phyloP scores from a whole-genome alignment of 2,113 vertebrate genomes.

The Myrmecophaga tridactyla region DNA sequence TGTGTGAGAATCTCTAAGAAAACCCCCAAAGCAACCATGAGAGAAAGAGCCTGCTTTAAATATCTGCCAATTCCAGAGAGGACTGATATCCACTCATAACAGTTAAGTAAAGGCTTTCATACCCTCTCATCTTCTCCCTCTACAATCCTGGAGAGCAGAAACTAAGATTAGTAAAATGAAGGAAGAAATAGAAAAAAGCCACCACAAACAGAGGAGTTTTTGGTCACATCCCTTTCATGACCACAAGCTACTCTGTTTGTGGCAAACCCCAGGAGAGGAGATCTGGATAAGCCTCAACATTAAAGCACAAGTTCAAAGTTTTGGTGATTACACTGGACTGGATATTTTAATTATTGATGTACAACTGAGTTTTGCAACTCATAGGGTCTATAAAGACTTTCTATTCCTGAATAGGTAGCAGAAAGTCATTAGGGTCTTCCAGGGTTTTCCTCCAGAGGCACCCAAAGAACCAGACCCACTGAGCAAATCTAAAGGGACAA shows the following conservation, averaged over 20 bases:
- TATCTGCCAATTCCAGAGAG: not conserved
- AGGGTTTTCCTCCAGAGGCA: not conserved
- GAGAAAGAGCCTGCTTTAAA: not conserved
- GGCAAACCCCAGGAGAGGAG: not conserved
- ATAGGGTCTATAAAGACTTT: not conserved
- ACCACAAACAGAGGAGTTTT: too few species aligned
- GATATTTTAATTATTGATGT: not conserved
- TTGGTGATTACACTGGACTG: too few species aligned
- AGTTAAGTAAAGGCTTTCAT: not conserved
- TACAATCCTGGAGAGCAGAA: not conserved
- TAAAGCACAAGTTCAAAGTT: not conserved
- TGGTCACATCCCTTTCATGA: not conserved
- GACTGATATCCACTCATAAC: fast-evolving
- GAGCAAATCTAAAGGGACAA: not conserved
- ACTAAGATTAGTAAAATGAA: not conserved
- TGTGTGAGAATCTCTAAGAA: not conserved
- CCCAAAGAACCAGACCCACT: not conserved
- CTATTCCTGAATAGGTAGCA: not conserved
- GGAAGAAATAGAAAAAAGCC: not conserved
- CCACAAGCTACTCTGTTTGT: fast-evolving
- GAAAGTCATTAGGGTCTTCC: not conserved
- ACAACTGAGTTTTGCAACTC: not conserved
- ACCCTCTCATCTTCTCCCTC: not conserved
- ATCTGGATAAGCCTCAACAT: not conserved
- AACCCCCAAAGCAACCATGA: not conserved